These are phyloP conservation scores for Monochamus saltuarius DNA, from an alignment of 1,140 invertebrate species.

Conservation along the genomic window DNA sequence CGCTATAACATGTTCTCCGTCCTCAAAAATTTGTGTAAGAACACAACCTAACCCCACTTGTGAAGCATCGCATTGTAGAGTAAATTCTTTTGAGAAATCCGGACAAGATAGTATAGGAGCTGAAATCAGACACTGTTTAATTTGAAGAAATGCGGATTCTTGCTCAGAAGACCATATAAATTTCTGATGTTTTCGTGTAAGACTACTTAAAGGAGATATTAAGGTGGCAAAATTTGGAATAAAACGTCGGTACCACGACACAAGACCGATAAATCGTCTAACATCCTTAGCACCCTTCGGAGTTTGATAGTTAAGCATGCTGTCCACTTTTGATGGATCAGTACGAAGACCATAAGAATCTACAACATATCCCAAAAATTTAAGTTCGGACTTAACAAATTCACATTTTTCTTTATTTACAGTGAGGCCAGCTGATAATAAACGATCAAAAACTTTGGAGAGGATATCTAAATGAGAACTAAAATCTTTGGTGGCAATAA, in stretches of 20 bases:
- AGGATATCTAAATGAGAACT: conserved; percentile 44
- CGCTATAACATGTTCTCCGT: conserved; percentile 28
- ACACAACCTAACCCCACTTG: conserved; percentile 31
- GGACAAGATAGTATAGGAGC: conserved; percentile 34
- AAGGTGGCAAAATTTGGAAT: conserved; percentile 47
- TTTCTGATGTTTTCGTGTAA: conserved; percentile 42
- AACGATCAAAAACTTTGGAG: conserved; percentile 24
- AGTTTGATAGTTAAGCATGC: conserved; percentile 33
- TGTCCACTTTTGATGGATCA: conserved; percentile 29
- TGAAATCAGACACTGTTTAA: conserved; percentile 27
- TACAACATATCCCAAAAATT: conserved; percentile 48
- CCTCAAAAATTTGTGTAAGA: conserved; percentile 29
- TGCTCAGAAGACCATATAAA: conserved; percentile 16
- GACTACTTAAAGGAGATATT: conserved; percentile 45
- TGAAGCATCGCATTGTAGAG: conserved; percentile 28
- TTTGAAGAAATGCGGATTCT: conserved; percentile 25
- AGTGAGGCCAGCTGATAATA: conserved; percentile 31
- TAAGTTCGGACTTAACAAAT: conserved; percentile 40
- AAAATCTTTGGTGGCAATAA: conserved; percentile 44
- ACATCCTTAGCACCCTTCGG: conserved; percentile 42
- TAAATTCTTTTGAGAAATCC: conserved; percentile 32
- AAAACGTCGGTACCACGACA: conserved; percentile 54
- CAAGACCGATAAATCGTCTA: conserved; percentile 9
- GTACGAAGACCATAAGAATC: conserved; percentile 42
- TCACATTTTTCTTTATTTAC: conserved; percentile 15